Conservation (phyloP, 2,888 invertebrate species). For the Nemotelus pantherinus region DNA sequence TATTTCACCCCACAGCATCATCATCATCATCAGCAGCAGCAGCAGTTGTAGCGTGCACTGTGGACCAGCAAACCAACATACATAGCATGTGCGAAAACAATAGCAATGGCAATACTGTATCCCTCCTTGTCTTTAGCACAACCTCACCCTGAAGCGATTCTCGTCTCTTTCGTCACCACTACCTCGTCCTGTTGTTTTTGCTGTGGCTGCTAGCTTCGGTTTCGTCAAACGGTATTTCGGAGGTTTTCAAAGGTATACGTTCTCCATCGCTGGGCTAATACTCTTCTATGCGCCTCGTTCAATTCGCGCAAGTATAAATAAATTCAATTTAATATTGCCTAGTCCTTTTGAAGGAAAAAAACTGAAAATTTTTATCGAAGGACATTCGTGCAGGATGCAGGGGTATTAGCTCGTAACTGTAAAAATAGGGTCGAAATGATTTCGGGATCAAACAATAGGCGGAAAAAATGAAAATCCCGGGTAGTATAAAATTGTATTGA, state of each 20-base stretch:
- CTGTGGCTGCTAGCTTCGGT: background rate
- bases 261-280: slow-evolving; percentile 4
- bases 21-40: slow-evolving; percentile 13
- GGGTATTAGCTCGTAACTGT: background rate
- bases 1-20: slow-evolving; percentile 31
- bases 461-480: background rate
- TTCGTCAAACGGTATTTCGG: slow-evolving; percentile 23
- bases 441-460: background rate
- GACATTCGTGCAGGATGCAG: background rate
- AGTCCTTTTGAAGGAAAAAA: slow-evolving; percentile 18
- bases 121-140: background rate
- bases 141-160: too few relatives aligned
- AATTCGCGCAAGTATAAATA: slow-evolving; percentile 6
- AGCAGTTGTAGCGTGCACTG: background rate
- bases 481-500: background rate
- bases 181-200: too few relatives aligned
- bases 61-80: too few relatives aligned
- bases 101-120: slow-evolving; percentile 1
- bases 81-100: slow-evolving; percentile 13
- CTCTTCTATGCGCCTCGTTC: background rate
- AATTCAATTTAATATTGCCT: slow-evolving; percentile 39
- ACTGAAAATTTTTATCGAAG: slow-evolving; percentile 30
- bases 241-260: background rate
- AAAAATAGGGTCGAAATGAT: slow-evolving; percentile 9
- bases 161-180: too few relatives aligned